Percentiles rank a stretch among this genome's conserved stretches.
phyloP scores from a whole-genome alignment of 2,888 invertebrate genomes.

The Petrophora chlorosata region DNA sequence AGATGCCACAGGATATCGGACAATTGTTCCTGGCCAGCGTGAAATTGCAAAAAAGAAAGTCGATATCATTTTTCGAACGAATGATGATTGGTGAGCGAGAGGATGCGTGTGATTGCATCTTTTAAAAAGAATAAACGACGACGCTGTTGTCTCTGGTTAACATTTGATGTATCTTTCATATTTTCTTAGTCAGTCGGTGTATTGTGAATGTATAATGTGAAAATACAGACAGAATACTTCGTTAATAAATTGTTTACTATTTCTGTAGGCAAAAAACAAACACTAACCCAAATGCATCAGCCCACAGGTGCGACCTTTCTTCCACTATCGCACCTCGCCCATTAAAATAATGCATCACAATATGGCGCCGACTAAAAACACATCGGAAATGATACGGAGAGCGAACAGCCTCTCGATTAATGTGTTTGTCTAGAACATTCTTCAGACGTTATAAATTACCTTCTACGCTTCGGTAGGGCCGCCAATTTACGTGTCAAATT shows the following conservation, averaged over 20 bases:
- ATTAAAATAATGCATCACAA: slow-evolving; percentile 70
- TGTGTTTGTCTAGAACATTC: slow-evolving; percentile 60
- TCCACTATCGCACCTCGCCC: slow-evolving; percentile 47
- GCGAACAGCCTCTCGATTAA: slow-evolving; percentile 58
- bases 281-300: slow-evolving; percentile 39
- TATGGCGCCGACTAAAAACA: slow-evolving; percentile 59
- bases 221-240: too few species aligned
- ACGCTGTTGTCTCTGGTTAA: slow-evolving; percentile 8
- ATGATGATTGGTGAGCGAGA: slow-evolving; percentile 29
- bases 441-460: slow-evolving; percentile 44
- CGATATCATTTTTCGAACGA: slow-evolving; percentile 42
- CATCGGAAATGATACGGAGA: slow-evolving; percentile 57
- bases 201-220: background rate
- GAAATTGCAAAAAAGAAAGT: slow-evolving; percentile 60
- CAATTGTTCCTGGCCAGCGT: slow-evolving; percentile 69
- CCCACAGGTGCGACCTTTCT: slow-evolving; percentile 50
- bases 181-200: too few species aligned
- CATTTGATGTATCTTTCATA: slow-evolving; percentile 10
- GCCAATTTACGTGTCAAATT: slow-evolving; percentile 43
- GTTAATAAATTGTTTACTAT: background rate
- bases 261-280: background rate
- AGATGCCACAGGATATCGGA: slow-evolving; percentile 69
- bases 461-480: slow-evolving; percentile 44
- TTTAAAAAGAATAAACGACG: background rate
- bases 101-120: slow-evolving; percentile 17